phyloP scores from a whole-genome alignment of 2,113 vertebrate species.

The Coreoperca whiteheadi region DNA sequence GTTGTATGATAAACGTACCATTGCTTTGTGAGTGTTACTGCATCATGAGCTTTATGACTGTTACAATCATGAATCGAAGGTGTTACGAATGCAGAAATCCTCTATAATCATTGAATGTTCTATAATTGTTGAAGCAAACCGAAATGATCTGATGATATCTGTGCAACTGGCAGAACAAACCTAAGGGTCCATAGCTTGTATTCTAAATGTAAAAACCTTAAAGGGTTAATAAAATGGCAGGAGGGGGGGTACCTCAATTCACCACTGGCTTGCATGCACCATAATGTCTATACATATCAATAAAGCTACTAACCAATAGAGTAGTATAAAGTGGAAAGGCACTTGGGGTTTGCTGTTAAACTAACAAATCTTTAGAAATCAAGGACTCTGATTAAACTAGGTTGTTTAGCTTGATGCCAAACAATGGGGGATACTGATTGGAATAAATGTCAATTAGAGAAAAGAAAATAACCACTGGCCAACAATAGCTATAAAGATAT shows the following conservation, averaged over 20 bases:
- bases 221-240: constrained; percentile 39
- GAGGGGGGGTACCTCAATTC: constrained; percentile 44
- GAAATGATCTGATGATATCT: constrained; percentile 31
- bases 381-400: constrained; percentile 10
- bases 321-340: constrained; percentile 58
- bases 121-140: constrained; percentile 41
- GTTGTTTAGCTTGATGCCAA: constrained; percentile 56
- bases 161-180: constrained; percentile 52
- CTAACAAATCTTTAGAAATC: constrained; percentile 17
- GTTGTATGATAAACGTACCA: constrained; percentile 51
- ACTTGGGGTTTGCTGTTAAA: constrained; percentile 49
- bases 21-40: constrained; percentile 65
- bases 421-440: constrained; percentile 35
- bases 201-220: constrained; percentile 36
- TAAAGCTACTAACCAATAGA: constrained; percentile 77
- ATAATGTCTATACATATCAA: constrained; percentile 76
- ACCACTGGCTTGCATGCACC: constrained; percentile 79
- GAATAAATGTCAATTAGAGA: constrained; percentile 6
- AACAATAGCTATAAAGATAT: constrained; percentile 44
- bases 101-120: constrained; percentile 68
- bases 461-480: constrained; percentile 23
- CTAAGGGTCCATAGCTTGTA: constrained; percentile 43
- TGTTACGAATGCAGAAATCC: constrained; percentile 51
- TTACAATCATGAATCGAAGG: constrained; percentile 65
- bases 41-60: constrained; percentile 67